phyloP scores from a whole-genome alignment of 2,888 invertebrate genomes.

The Gasteruption jaculator region DNA sequence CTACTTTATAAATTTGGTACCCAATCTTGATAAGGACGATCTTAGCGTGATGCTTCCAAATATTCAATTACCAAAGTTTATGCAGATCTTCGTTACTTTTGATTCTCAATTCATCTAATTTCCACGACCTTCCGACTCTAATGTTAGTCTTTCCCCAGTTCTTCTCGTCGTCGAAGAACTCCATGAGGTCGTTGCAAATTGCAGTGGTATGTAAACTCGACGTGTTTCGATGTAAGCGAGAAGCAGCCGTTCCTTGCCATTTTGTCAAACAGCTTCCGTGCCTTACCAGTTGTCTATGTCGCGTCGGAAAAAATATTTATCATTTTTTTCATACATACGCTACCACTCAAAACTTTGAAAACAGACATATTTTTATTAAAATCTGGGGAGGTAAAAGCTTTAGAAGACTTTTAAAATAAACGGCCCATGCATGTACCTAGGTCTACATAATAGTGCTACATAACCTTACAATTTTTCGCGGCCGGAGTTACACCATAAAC shows the following conservation, averaged over 20 bases:
- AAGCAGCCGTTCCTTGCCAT: background rate
- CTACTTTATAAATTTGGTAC: no score
- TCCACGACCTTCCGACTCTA: slow-evolving; percentile 84
- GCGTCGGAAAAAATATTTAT: background rate
- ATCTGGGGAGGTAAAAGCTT: no score
- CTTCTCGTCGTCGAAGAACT: slow-evolving; percentile 83
- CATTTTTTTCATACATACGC: background rate
- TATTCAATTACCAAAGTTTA: slow-evolving; percentile 80
- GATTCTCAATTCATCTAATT: slow-evolving; percentile 81
- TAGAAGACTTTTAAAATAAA: no score
- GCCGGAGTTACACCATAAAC: no score
- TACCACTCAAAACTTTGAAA: background rate
- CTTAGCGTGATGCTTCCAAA: slow-evolving; percentile 1
- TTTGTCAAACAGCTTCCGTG: slow-evolving; percentile 11
- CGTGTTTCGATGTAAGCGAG: slow-evolving; percentile 11
- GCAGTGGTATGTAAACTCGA: slow-evolving; percentile 49
- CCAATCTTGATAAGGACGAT: no score
- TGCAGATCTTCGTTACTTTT: slow-evolving; percentile 95
- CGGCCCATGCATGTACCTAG: no score
- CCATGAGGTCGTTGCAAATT: slow-evolving; percentile 62
- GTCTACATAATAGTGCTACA: no score
- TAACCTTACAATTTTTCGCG: no score
- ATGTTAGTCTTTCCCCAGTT: slow-evolving; percentile 78
- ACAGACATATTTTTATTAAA: background rate
- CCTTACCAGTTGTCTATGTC: slow-evolving; percentile 9